A percentile compares a stretch with the other conserved stretches of the same genome.
These are phyloP conservation scores for Lagenorhynchus albirostris DNA, from an alignment of 2,113 vertebrate species.

Conservation along the genomic window DNA sequence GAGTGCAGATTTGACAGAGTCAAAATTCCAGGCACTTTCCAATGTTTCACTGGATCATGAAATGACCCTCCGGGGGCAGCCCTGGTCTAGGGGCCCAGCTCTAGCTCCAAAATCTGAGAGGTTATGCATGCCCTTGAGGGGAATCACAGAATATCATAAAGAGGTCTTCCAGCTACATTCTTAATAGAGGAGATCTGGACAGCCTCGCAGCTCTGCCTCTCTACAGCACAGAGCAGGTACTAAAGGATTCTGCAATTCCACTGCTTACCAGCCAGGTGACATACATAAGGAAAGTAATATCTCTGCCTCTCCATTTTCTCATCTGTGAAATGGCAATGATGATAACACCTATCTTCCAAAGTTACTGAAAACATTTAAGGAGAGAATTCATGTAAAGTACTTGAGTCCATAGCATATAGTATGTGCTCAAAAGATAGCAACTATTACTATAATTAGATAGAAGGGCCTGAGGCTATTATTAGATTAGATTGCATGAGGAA, in stretches of 20 bases:
- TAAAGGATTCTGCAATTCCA: background rate
- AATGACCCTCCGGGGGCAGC: background rate
- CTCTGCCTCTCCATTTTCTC: background rate
- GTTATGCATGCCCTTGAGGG: background rate
- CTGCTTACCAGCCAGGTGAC: background rate
- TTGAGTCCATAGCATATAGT: background rate
- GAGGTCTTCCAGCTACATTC: background rate
- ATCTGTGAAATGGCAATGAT: constrained; percentile 7
- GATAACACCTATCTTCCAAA: background rate
- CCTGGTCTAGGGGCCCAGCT: background rate
- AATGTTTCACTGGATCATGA: background rate
- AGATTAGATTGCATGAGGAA: background rate
- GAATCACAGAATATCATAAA: background rate
- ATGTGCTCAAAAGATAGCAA: constrained; percentile 15
- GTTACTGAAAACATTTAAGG: background rate
- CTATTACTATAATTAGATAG: background rate
- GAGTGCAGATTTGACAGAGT: background rate
- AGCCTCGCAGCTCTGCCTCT: background rate
- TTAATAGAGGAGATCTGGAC: background rate
- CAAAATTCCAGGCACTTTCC: constrained; percentile 12
- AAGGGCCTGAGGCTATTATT: background rate
- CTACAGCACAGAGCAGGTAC: background rate
- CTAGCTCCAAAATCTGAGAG: background rate
- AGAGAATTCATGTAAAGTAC: background rate
- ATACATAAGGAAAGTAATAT: background rate